Base-by-base conservation (phyloP, 2,797 vertebrate species). In the Sebastes hubbsi region DNA sequence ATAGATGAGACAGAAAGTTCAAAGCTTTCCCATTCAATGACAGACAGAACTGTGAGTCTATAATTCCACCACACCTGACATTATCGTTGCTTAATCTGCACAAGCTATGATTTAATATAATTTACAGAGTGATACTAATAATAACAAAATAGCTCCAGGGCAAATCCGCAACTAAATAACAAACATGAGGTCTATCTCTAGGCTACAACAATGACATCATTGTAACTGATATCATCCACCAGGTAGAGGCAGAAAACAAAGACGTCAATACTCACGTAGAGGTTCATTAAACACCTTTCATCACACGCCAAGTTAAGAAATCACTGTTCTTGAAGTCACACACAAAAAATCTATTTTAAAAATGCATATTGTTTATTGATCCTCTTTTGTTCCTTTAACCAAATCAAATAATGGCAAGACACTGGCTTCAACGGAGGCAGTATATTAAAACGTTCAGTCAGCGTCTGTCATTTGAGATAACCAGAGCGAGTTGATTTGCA, bases 141-240 rank as follows among this genome's bases (percentile, higher is more conserved):
- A 2, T 61, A 30, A 72, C 18, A 71, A 65, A 84, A 78, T 1
- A n/a, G 24, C 87, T 72, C 34, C 12, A 66, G 76, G 76, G 89
- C 73, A 60, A 77, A 85, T 67, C 29, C 20, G 71, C 78, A 85
- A 83, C 78, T 52, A 69, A 24, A 75, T 42, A 54, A 59, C 72
- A 83, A 78, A 60, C 65, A 78, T 10, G 29, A 68, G 5, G 18
- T 64, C 49, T 71, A 20, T 69, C 46, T 63, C 30, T 32, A 30
- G 30, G 38, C 34, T 46, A 30, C 58, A 34, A 46, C 60, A 76
- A 30, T 77, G 63, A 83, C 75, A 71, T 85, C 70, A 83, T 46
- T 34, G 14, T 49, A 62, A 49, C 10, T 69, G 72, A 55, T 9
- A 49, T 59, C 30, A 68, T 54, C 66, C 20, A 49, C 22, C 79